These are phyloP conservation scores for Diplodus puntazzo DNA, from an alignment of 2,797 vertebrate genomes.

Conservation along the genomic window DNA sequence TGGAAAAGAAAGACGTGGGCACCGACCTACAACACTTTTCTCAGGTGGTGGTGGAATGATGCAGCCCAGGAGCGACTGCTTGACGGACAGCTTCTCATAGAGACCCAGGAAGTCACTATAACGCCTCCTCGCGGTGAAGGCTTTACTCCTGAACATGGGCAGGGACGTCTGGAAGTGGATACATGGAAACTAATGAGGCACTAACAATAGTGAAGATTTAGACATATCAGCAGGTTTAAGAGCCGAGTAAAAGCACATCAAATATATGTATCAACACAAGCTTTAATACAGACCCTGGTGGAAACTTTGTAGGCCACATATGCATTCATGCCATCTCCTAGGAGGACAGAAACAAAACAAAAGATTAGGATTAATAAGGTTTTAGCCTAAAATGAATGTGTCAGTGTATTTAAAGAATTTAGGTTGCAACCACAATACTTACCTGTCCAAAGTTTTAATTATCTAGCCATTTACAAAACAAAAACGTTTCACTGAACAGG, in stretches of 20 bases:
- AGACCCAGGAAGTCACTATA: conserved; percentile 98
- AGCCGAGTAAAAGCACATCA: neutral
- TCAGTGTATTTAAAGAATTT: neutral
- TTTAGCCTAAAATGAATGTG: neutral
- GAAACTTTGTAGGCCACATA: conserved; percentile 97
- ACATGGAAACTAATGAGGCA: neutral
- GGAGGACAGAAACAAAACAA: conserved; percentile 45
- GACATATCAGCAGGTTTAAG: neutral
- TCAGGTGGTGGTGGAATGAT: conserved; percentile 95
- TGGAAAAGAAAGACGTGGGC: too few species aligned
- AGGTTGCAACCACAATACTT: neutral
- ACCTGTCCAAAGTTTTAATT: too few species aligned
- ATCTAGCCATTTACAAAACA: neutral
- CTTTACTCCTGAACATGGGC: conserved; percentile 92
- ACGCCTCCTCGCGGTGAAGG: conserved; percentile 93
- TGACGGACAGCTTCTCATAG: conserved; percentile 95
- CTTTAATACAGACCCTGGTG: conserved; percentile 90
- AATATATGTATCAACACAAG: conserved; percentile 2
- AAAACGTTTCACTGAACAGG: neutral
- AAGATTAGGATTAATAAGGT: neutral
- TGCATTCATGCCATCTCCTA: conserved; percentile 98
- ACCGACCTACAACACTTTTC: conserved; percentile 95
- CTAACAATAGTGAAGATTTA: neutral
- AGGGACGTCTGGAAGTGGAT: conserved; percentile 88
- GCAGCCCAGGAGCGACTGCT: conserved; percentile 93